Evolutionary conservation across 1,140 invertebrate genomes (phyloP).

Genomic region (Camponotus floridanus): DNA sequence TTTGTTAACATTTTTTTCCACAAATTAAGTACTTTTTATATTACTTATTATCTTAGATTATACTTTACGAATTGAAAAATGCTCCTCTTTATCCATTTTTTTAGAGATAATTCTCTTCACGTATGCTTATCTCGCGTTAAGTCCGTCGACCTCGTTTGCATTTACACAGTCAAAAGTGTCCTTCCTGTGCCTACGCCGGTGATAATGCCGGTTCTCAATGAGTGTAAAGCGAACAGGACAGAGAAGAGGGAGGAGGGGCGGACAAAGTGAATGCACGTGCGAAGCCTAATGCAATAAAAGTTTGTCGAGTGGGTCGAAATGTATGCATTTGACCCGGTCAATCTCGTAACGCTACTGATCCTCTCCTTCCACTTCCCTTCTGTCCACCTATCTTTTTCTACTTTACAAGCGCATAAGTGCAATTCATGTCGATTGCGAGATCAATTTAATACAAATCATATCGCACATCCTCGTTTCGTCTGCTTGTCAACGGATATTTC

Average conservation of each 20-base stretch:
- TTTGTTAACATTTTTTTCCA: background rate
- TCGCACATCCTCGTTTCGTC: background rate
- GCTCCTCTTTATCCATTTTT: background rate
- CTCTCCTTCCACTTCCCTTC: constrained; percentile 41
- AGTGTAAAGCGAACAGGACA: constrained; percentile 67
- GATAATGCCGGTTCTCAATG: constrained; percentile 63
- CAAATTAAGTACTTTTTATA: background rate
- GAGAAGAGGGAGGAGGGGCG: constrained; percentile 53
- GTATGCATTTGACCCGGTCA: constrained; percentile 83
- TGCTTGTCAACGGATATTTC: constrained; percentile 9
- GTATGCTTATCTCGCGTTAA: background rate
- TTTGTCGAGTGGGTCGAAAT: constrained; percentile 81
- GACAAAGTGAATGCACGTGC: constrained; percentile 70
- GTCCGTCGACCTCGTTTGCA: constrained; percentile 24
- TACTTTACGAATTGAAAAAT: background rate
- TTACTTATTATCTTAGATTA: background rate
- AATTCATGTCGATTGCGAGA: constrained; percentile 69
- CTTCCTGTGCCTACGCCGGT: constrained; percentile 70
- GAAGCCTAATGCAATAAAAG: constrained; percentile 82
- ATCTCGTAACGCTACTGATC: constrained; percentile 79
- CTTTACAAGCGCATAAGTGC: constrained; percentile 70
- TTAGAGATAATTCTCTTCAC: background rate
- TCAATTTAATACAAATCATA: constrained; percentile 25
- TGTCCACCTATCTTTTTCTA: constrained; percentile 15
- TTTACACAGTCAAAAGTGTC: constrained; percentile 31